Evolutionary conservation across 2,797 vertebrate genomes (phyloP).

Genomic region (Setipinna tenuifilis): DNA sequence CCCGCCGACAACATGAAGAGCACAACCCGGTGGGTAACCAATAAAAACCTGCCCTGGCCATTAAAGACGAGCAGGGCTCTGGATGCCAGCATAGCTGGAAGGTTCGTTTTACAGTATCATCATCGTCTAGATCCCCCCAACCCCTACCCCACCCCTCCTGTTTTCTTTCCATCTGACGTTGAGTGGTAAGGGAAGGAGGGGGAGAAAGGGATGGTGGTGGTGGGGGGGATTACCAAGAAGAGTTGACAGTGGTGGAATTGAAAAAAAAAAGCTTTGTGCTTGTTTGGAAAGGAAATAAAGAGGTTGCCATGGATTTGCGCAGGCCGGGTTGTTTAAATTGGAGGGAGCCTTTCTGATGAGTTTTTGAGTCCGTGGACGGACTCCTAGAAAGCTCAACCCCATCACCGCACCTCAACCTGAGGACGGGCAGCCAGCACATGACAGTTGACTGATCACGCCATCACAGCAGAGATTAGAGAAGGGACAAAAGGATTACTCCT

Average conservation of each 20-base stretch:
- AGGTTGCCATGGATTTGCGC: background rate
- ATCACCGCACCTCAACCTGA: background rate
- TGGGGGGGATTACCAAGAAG: background rate
- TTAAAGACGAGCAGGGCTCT: background rate
- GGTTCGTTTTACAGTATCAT: background rate
- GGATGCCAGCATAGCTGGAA: background rate
- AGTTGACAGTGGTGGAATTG: background rate
- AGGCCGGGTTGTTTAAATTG: background rate
- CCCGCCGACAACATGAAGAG: background rate
- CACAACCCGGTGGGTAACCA: conserved; percentile 1
- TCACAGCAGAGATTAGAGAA: conserved; percentile 7
- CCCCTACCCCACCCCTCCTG: background rate
- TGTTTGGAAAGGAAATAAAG: background rate
- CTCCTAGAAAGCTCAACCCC: background rate
- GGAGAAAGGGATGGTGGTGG: background rate
- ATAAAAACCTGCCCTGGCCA: background rate
- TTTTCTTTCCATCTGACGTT: conserved; percentile 16
- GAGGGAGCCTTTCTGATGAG: background rate
- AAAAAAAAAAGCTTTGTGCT: background rate
- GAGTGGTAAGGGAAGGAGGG: background rate
- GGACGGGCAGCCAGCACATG: background rate
- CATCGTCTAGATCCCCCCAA: background rate
- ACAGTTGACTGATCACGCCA: conserved; percentile 2
- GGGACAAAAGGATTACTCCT: background rate
- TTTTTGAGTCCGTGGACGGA: background rate